Evolutionary conservation across 2,113 vertebrate species (phyloP).

Genomic region (Neofelis nebulosa): DNA sequence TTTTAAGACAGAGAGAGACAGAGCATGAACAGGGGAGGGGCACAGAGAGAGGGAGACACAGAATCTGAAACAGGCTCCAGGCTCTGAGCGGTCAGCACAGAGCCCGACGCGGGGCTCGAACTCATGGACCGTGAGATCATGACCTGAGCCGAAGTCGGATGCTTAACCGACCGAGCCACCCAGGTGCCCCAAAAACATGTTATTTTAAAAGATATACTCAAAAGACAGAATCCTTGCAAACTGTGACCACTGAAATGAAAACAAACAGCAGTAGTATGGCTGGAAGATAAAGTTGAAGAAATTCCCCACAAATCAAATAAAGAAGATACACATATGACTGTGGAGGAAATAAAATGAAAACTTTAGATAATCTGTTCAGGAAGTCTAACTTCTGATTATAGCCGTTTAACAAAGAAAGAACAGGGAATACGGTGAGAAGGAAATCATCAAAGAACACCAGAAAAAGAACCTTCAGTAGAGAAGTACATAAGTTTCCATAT

Average conservation of each 20-base stretch:
- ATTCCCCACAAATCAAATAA: conserved; percentile 9
- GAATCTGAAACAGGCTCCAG: too few relatives aligned
- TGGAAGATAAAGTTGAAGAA: background rate
- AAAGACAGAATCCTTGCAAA: background rate
- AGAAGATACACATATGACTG: background rate
- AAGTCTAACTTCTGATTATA: background rate
- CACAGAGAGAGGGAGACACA: too few relatives aligned
- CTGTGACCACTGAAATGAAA: background rate
- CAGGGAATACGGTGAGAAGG: background rate
- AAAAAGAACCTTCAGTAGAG: background rate
- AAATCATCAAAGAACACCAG: background rate
- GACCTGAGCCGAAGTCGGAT: too few relatives aligned
- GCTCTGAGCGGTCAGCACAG: too few relatives aligned
- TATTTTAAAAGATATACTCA: conserved; percentile 12
- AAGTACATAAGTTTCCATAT: background rate
- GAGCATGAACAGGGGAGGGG: too few relatives aligned
- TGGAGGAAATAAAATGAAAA: conserved; percentile 13
- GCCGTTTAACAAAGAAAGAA: background rate
- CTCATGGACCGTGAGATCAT: too few relatives aligned
- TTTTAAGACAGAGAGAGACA: too few relatives aligned
- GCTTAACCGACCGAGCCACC: too few relatives aligned
- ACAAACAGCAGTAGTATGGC: background rate
- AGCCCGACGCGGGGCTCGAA: too few relatives aligned
- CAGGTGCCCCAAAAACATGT: background rate
- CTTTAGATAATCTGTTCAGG: background rate